Base-by-base conservation (phyloP, 1,140 invertebrate genomes). In the Coelopa frigida region DNA sequence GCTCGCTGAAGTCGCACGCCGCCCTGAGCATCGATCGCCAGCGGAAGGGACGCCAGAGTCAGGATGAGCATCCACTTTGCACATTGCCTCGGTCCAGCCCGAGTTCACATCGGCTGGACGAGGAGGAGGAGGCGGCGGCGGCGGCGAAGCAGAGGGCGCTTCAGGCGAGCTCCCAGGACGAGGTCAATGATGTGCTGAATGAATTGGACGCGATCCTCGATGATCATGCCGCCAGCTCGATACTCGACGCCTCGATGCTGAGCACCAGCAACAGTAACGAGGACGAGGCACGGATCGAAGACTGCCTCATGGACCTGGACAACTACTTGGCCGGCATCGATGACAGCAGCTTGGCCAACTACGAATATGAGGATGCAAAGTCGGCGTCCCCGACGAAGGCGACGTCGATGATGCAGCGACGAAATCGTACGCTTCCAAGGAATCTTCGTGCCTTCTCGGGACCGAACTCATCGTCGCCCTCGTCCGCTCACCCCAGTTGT, bases 251-350 rank as follows among this genome's bases (percentile, higher is more conserved):
- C 26, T 39, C 33, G 4, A 32, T 11, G 14, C 20, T 22, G 14
- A 17, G n/a, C 7, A n/a, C 12, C 33, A 14, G 12, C 33, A 21
- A 27, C 6, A 3, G 32, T 42, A 14, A n/a, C 39, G 21, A 17
- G 33, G 46, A 57, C 32, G 56, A 60, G 24, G 58, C 55, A 33
- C 61, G 61, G 45, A 56, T 68, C 3, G 62, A 68, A 47, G 55
- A 68, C 21, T 69, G 61, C 42, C 50, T 69, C 3, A 56, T 67
- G 51, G 66, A 69, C 24, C 46, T 69, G 47, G 66, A 69, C 42
- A 62, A 64, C 38, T 69, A 69, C 47, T 42, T 69, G 24, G 66
- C 68, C 29, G 53, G 65, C 47, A 53, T 68, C 48, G 66, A 69
- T 26, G 55, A 61, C 38, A 21, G 42, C 21, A 33, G 33, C 33